Base-by-base conservation (phyloP, 2,113 vertebrate species). In the Urocolius indicus region DNA sequence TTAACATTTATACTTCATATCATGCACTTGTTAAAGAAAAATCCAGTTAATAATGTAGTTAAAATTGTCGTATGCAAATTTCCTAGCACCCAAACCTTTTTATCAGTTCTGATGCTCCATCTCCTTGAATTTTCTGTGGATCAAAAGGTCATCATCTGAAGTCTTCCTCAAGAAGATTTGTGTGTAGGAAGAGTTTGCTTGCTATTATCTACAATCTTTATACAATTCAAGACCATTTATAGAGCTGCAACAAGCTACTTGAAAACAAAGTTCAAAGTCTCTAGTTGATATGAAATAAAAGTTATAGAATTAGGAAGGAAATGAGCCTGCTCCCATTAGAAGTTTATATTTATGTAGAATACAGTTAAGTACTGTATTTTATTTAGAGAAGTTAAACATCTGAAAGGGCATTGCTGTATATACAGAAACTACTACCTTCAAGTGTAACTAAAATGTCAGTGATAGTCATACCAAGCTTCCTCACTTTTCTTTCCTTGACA, bases 401-500 rank as follows among this genome's bases (percentile, higher is more conserved):
- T 75, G 82, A 89, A 67, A 79, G 17, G 15, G 15, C 21, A 85
- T 49, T 91, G 38, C 30, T 82, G 29, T 62, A 23, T 91, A 63
- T 54, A 77, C n/a, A 90, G 63, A 51, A 96, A 76, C 9, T 43
- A 23, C 51, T 76, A 3, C 51, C 69, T 85, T 73, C 49, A 91
- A 87, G 41, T 46, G 15, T 57, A 89, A 87, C 66, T 84, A 73
- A 67, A 94, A 91, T 91, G 48, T 77, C 83, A 73, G 27, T 43
- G 41, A 88, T 84, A 90, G 76, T 90, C 59, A 89, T 66, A 65
- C 54, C 36, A 83, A 72, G 20, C 45, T 84, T 86, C 75, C 29
- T 68, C 73, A 65, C 82, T 91, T 91, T 91, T 90, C 86, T 84
- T 89, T 76, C 54, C 48, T 76, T 84, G 55, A 79, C 65, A 92